Evolutionary conservation across 2,888 invertebrate species (phyloP).

Genomic region (Cotesia congregata): DNA sequence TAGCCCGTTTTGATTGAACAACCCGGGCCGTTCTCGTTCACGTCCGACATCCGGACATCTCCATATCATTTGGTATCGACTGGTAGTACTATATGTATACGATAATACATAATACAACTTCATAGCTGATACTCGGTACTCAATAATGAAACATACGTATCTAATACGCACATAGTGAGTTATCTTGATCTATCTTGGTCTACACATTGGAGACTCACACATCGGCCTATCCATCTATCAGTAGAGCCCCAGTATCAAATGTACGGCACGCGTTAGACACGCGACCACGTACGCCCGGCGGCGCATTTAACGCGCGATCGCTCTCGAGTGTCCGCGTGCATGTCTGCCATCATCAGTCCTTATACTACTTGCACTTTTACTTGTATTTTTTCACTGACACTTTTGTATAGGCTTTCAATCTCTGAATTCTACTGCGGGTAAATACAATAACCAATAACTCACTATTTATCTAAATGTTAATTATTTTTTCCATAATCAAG

Average conservation of each 20-base stretch:
- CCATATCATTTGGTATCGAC: neutral
- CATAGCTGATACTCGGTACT: no score
- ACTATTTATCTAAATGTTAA: no score
- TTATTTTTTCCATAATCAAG: no score
- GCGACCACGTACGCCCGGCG: constrained; percentile 57
- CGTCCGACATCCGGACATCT: neutral
- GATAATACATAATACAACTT: no score
- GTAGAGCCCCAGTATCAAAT: constrained; percentile 20
- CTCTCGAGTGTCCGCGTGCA: constrained; percentile 66
- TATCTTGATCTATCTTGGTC: constrained; percentile 12
- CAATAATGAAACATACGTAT: neutral
- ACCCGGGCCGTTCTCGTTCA: neutral
- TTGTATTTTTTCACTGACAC: constrained; percentile 3
- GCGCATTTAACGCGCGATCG: constrained; percentile 69
- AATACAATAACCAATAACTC: no score
- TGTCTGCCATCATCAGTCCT: constrained; percentile 39
- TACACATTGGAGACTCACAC: neutral
- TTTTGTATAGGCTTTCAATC: neutral
- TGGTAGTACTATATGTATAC: neutral
- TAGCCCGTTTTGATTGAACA: neutral
- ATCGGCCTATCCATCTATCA: neutral
- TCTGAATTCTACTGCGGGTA: no score
- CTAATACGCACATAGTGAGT: neutral
- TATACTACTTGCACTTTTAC: neutral
- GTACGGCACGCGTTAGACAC: constrained; percentile 55